Evolutionary conservation across 1,140 invertebrate genomes (phyloP).

Genomic region (Drosophila cardini): DNA sequence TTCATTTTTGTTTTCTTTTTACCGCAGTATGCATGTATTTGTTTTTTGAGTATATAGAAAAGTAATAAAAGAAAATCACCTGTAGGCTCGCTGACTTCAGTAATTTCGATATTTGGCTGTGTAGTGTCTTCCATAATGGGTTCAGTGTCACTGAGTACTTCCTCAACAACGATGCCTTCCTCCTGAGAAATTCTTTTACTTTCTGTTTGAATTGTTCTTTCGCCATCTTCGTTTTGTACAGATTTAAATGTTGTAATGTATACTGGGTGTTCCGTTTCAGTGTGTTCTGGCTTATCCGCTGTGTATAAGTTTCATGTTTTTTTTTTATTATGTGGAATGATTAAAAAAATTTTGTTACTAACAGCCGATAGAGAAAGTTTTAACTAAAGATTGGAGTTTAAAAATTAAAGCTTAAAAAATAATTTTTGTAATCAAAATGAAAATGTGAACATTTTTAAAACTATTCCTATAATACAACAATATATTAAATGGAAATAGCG

Average conservation of each 20-base stretch:
- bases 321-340: slow-evolving; percentile 51
- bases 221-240: slow-evolving; percentile 79
- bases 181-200: slow-evolving; percentile 77
- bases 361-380: slow-evolving; percentile 10
- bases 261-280: slow-evolving; percentile 75
- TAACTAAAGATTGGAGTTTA: neutral
- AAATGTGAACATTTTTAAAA: neutral
- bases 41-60: slow-evolving; percentile 25
- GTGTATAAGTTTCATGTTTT: slow-evolving; percentile 42
- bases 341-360: slow-evolving; percentile 63
- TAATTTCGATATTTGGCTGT: slow-evolving; percentile 77
- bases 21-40: slow-evolving; percentile 25
- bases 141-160: slow-evolving; percentile 84
- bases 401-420: neutral
- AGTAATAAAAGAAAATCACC: slow-evolving; percentile 67
- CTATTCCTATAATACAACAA: slow-evolving; percentile 1
- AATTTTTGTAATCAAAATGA: neutral
- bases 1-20: neutral
- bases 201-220: slow-evolving; percentile 77
- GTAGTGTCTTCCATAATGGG: slow-evolving; percentile 68
- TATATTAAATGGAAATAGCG: slow-evolving; percentile 52
- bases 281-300: slow-evolving; percentile 77
- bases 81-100: slow-evolving; percentile 79
- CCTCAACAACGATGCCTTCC: slow-evolving; percentile 81
- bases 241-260: slow-evolving; percentile 84